Percentiles rank a stretch among this genome's conserved stretches.
These are phyloP conservation scores for Bufotes viridis DNA, from an alignment of 2,797 vertebrate species.

Conservation along the genomic window DNA sequence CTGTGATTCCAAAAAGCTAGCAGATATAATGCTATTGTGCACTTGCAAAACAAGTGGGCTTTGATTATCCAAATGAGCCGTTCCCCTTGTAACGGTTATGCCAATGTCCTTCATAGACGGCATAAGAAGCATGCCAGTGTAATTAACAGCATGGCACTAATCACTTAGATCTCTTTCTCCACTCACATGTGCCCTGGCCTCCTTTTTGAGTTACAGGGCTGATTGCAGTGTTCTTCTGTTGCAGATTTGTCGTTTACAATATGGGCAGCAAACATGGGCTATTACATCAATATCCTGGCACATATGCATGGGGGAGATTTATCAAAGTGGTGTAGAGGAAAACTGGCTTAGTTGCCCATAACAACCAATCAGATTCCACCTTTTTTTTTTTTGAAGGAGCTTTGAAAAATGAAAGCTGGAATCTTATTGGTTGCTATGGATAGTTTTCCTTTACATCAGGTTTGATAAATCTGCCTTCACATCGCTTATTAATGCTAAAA, in stretches of 20 bases:
- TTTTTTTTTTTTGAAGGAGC: too few relatives aligned
- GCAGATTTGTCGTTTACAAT: neutral
- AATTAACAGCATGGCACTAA: conserved; percentile 58
- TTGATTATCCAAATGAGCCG: conserved; percentile 47
- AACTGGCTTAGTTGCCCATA: too few relatives aligned
- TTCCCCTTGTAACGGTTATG: conserved; percentile 53
- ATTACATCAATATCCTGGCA: too few relatives aligned
- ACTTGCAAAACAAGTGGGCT: conserved; percentile 52
- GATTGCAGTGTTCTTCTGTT: conserved; percentile 1
- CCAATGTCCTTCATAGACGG: conserved; percentile 54
- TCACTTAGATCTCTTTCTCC: conserved; percentile 58
- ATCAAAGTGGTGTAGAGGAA: too few relatives aligned
- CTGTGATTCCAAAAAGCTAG: conserved; percentile 41
- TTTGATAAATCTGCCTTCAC: too few relatives aligned
- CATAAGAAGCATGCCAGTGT: conserved; percentile 49
- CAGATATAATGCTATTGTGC: conserved; percentile 39
- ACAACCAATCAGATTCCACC: too few relatives aligned
- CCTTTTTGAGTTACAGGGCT: conserved; percentile 30
- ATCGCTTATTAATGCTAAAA: too few relatives aligned
- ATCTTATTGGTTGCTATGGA: too few relatives aligned
- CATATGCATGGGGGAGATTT: too few relatives aligned
- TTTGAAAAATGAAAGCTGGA: too few relatives aligned
- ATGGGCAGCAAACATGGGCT: neutral
- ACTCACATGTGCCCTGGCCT: conserved; percentile 55
- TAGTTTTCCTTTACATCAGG: too few relatives aligned